Conservation (phyloP, 1,140 invertebrate genomes). For the Sycobia sp. region DNA sequence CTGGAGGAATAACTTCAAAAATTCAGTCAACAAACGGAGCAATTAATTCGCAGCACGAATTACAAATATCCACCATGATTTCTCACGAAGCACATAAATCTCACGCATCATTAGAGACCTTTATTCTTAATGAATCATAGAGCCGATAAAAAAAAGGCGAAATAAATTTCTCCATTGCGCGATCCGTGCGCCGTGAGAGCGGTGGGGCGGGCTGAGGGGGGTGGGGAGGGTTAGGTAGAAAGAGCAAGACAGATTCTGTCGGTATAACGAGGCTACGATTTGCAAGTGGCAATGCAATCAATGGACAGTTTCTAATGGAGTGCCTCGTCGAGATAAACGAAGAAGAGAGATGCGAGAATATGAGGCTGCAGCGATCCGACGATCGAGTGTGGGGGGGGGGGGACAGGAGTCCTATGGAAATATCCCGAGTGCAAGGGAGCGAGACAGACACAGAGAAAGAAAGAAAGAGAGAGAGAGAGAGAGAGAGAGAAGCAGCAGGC, state of each 20-base stretch:
- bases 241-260: slow-evolving; percentile 2
- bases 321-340: slow-evolving; percentile 35
- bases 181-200: neutral
- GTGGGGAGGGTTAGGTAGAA: neutral
- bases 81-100: slow-evolving; percentile 25
- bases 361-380: slow-evolving; percentile 17
- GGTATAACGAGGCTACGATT: slow-evolving; percentile 33
- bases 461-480: too few relatives aligned
- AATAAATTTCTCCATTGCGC: slow-evolving; percentile 6
- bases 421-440: neutral
- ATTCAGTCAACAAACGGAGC: slow-evolving; percentile 9
- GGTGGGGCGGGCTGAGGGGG: neutral
- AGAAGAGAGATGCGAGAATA: slow-evolving; percentile 30
- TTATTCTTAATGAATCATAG: slow-evolving; percentile 31
- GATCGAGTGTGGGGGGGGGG: slow-evolving; percentile 25
- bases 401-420: neutral
- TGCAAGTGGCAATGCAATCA: slow-evolving; percentile 42
- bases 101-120: slow-evolving; percentile 30
- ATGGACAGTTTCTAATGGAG: slow-evolving; percentile 39
- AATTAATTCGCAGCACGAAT: slow-evolving; percentile 20
- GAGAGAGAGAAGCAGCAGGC: slow-evolving; percentile 4
- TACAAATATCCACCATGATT: slow-evolving; percentile 17
- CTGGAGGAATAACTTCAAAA: neutral
- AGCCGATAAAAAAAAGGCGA: slow-evolving; percentile 4
- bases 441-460: neutral